Base-by-base conservation (phyloP, 2,888 invertebrate genomes). In the Eueremaeus valkanovi region DNA sequence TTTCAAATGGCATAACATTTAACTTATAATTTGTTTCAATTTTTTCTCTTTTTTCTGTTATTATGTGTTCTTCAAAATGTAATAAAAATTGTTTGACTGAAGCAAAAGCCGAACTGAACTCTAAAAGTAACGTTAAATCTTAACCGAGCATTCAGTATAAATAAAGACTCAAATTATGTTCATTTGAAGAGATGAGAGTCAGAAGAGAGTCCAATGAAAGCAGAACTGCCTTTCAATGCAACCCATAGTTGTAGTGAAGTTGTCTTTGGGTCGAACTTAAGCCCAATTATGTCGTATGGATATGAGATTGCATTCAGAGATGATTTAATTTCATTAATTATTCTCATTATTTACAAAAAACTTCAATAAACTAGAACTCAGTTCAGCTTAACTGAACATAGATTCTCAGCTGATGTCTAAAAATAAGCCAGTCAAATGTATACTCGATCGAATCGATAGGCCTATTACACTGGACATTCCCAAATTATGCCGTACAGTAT, bases 81-180 rank as follows among this genome's bases (percentile, higher is more conserved):
- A 29, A 61, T 61, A 61, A 61, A 61, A 61, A 29, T 29, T 31
- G 9, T n/a, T 2, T 3, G 18, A 13, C 27, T 61, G 18, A 24
- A 55, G 9, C 9, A 55, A 55, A 29, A 29, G 3, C 3, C 27
- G 6, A 8, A 51, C 16, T 36, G 36, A 36, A 36, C 21, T 51
- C 61, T 61, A 61, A 61, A 61, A 61, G 31, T 29, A n/a, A 61
- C 3, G 21, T 51, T 21, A 51, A 18, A 61, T 61, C 61, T 61
- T 61, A 61, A 61, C 61, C 6, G 61, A 61, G 29, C 61, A 61
- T 61, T 61, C 27, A 61, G 29, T 61, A 61, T 61, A 61, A 61
- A 61, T 61, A 61, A 61, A 61, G 31, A 31, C 5, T 27, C 13
- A 61, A 61, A 29, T 61, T 29, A 18, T 61, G 31, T 29, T 61